These are phyloP conservation scores for Tipula vernalis DNA, from an alignment of 2,888 invertebrate genomes.

Conservation along the genomic window DNA sequence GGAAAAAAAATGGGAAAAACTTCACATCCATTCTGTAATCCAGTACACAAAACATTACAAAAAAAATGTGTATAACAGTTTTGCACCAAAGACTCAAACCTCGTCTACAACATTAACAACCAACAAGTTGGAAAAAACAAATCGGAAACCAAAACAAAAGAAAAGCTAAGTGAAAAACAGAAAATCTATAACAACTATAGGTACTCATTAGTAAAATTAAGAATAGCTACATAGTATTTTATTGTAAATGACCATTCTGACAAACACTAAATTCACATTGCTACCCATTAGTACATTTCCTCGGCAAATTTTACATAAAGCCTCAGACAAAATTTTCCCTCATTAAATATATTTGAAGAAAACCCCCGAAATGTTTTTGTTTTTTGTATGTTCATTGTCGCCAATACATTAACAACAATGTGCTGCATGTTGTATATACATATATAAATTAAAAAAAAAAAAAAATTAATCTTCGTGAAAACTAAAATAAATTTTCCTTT, in stretches of 20 bases:
- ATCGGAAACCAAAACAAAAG: not conserved
- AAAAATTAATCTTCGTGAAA: not conserved
- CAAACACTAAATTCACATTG: not conserved
- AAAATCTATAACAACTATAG: not conserved
- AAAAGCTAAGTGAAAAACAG: not conserved
- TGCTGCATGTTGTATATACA: not conserved
- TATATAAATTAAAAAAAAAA: not conserved
- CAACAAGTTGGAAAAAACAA: not conserved
- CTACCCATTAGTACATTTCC: not conserved
- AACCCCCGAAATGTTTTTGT: not conserved
- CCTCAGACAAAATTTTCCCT: too few relatives aligned
- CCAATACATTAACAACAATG: not conserved
- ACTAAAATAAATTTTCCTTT: constrained; percentile 4
- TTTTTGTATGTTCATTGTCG: not conserved
- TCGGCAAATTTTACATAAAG: not conserved
- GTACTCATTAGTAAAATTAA: not conserved
- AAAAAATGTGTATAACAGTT: not conserved
- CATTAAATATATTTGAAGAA: not conserved
- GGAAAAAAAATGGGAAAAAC: too few relatives aligned
- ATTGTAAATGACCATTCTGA: not conserved
- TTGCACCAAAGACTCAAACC: not conserved
- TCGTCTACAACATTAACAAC: not conserved
- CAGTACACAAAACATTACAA: too few relatives aligned
- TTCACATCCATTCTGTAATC: too few relatives aligned
- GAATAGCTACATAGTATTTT: not conserved